Conservation (phyloP, 2,113 vertebrate species). For the Cricetomys ansorgei region DNA sequence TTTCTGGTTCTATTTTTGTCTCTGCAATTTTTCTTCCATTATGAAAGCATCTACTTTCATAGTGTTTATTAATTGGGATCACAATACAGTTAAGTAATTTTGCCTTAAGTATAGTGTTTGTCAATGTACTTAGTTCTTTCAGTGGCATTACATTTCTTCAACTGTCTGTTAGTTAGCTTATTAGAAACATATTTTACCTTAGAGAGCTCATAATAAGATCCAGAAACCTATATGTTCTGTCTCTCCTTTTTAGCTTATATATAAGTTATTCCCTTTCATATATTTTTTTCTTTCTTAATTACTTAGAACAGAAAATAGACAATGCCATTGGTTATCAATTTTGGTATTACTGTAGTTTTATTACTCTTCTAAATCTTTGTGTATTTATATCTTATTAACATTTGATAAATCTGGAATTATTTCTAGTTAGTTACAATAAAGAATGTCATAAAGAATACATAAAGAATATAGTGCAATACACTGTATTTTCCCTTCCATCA, state of each 20-base stretch:
- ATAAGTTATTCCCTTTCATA: neutral
- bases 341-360: neutral
- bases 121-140: slow-evolving; percentile 66
- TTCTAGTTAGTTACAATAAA: neutral
- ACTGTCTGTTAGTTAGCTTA: slow-evolving; percentile 65
- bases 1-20: neutral
- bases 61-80: slow-evolving; percentile 15
- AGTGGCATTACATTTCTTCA: slow-evolving; percentile 45
- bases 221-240: neutral
- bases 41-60: slow-evolving; percentile 32
- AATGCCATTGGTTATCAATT: neutral
- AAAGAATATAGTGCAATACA: neutral
- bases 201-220: slow-evolving; percentile 39
- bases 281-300: neutral
- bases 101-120: slow-evolving; percentile 62
- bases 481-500: neutral
- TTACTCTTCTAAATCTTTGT: slow-evolving; percentile 1
- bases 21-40: slow-evolving; percentile 45
- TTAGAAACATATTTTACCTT: slow-evolving; percentile 66
- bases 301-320: slow-evolving; percentile 21
- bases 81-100: slow-evolving; percentile 3
- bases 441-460: too few relatives aligned
- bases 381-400: neutral
- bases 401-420: neutral
- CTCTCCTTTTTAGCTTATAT: neutral